Conservation (phyloP, 2,888 invertebrate genomes). For the Drosophila quinaria region DNA sequence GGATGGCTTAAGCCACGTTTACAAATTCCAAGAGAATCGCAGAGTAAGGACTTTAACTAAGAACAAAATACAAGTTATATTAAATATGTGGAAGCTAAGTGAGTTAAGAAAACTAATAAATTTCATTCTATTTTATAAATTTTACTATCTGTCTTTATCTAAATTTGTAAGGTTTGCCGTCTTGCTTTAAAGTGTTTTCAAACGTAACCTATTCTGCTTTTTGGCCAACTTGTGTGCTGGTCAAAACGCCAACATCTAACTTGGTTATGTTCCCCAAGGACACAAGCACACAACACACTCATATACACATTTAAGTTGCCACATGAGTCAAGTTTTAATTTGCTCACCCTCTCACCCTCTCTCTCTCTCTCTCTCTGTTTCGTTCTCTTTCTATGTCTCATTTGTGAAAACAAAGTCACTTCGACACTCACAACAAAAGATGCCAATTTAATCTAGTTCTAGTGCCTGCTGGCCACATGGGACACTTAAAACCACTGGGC, state of each 20-base stretch:
- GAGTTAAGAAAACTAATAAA: too few relatives aligned
- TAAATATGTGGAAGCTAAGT: not conserved
- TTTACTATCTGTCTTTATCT: too few relatives aligned
- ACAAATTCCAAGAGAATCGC: not conserved
- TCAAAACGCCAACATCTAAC: constrained; percentile 26
- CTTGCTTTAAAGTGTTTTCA: constrained; percentile 17
- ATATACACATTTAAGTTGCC: constrained; percentile 23
- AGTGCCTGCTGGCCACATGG: constrained; percentile 84
- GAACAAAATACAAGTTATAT: not conserved
- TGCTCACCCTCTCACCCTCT: constrained; percentile 51
- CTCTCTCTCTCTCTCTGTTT: not conserved
- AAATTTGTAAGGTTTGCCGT: too few relatives aligned
- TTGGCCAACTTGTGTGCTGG: constrained; percentile 24
- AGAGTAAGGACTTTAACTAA: not conserved
- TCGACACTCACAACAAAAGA: constrained; percentile 77
- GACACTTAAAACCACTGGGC: constrained; percentile 65
- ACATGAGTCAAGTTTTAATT: constrained; percentile 74
- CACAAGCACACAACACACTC: constrained; percentile 35
- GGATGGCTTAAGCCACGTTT: constrained; percentile 22
- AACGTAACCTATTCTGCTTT: constrained; percentile 27
- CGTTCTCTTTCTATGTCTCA: constrained; percentile 38
- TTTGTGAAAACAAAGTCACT: constrained; percentile 78
- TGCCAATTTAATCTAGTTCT: constrained; percentile 84
- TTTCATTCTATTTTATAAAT: too few relatives aligned
- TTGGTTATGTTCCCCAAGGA: constrained; percentile 46